Evolutionary conservation across 2,113 vertebrate species (phyloP), one percentile per base, ranked within the genome.

Genomic region (Thunnus maccoyii): DNA sequence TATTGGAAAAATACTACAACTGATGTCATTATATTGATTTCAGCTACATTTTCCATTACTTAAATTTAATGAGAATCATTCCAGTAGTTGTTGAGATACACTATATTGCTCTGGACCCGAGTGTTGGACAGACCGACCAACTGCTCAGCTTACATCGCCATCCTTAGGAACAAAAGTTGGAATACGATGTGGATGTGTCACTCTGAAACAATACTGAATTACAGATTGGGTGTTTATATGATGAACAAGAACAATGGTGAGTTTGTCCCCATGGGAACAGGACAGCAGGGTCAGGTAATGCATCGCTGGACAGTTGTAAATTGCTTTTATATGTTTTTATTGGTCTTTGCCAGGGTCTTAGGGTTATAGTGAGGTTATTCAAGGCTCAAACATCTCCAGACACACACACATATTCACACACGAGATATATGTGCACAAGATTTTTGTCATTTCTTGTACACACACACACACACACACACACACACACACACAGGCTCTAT

Each of bases 221-320:
- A 66, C 6, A 36, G 65, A 75, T 55, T 17, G 46, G 25, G 20
- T 65, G 54, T 76, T 74, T 44, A 17, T 30, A 72, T 58, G 48
- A 76, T 18, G 41, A 48, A 46, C 4, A 16, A 56, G 62, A 64
- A 44, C 15, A 58, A 54, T 55, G 25, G 58, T 30, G 68, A 78
- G 56, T 74, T 55, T 74, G 18, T 78, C 51, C 83, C 69, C 72
- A 22, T 68, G 86, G 73, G 74, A 91, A 71, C 50, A 36, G 86
- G 73, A 72, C 76, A 55, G 27, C 72, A n/a, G 73, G 66, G 69
- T 87, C 76, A 82, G 56, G 63, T n/a, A 65, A 84, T 66, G 80
- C 74, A 72, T 85, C 76, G 80, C 85, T 56, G 78, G 51, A 78
- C 73, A n/a, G 85, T 54, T 88, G 88, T 94, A 90, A 93, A 93